Conservation (phyloP, 2,113 vertebrate species). For the Petromus typicus region DNA sequence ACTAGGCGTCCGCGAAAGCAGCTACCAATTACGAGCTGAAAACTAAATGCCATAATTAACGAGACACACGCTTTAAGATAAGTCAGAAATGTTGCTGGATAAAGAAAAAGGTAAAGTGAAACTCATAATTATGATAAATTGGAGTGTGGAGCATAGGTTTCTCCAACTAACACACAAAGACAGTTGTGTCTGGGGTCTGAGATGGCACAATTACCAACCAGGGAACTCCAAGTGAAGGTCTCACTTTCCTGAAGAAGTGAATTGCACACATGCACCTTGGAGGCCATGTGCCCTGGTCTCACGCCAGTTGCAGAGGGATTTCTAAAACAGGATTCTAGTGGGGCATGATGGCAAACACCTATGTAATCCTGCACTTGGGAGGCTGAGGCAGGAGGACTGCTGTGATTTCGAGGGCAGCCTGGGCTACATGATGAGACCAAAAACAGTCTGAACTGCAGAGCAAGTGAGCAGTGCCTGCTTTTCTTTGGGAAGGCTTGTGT, state of each 20-base stretch:
- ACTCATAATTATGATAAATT: conserved; percentile 87
- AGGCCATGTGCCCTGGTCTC: neutral
- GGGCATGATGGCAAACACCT: neutral
- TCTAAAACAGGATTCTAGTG: neutral
- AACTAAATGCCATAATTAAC: conserved; percentile 87
- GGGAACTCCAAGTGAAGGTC: conserved; percentile 73
- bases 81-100: conserved; percentile 88
- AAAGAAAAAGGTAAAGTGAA: conserved; percentile 88
- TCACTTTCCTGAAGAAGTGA: neutral
- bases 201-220: neutral
- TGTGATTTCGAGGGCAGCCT: neutral
- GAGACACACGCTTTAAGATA: conserved; percentile 85
- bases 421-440: neutral
- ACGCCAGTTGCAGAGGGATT: neutral
- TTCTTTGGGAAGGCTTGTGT: neutral
- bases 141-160: conserved; percentile 60
- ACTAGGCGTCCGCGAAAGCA: conserved; percentile 78
- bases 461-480: neutral
- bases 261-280: neutral
- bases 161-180: conserved; percentile 50
- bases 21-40: conserved; percentile 86
- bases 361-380: neutral
- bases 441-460: neutral
- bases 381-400: neutral
- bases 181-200: conserved; percentile 76